Base-by-base conservation (phyloP, 2,797 vertebrate genomes). In the Vireo griseus region DNA sequence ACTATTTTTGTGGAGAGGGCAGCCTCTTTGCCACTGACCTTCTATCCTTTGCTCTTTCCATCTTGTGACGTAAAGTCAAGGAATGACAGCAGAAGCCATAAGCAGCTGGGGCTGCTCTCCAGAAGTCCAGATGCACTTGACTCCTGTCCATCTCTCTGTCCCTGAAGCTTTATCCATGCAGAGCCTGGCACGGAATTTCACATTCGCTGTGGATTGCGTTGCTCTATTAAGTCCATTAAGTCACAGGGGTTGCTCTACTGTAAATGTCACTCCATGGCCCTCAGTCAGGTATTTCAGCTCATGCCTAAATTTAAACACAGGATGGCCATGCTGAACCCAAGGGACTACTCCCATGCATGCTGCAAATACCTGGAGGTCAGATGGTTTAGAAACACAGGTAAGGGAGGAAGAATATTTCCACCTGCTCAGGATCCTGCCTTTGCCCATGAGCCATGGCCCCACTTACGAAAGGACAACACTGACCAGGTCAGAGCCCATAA, bases 111-210 rank as follows among this genome's bases (percentile, higher is more conserved):
- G 65, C 29, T 87, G 77, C 57, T 89, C 77, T 72, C 80, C 74
- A 82, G 52, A 85, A 95, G 63, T 52, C 83, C 80, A 77, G 65
- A 83, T 40, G 58, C 91, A 85, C 81, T 95, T 93, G 86, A 91
- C 86, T 91, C 81, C 86, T 87, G 94, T 95, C 93, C 86, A 47
- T 95, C 84, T 91, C 63, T 37, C 48, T 80, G 57, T 47, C 87
- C 73, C 61, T 82, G 4, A 9, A 42, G 86, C 83, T 82, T 87
- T 77, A 90, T 71, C 88, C 37, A 24, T 5, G 42, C 10, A 8
- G 58, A 94, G 54, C 40, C 52, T 91, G 72, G 86, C 77, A 48
- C 63, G 48, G 65, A 44, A 74, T 77, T 39, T 37, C 54, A 65
- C 35, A 51, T 59, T 91, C 3, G 1, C 71, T n/a, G 72, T 15